phyloP scores from a whole-genome alignment of 2,113 vertebrate species.

The Anguilla rostrata region DNA sequence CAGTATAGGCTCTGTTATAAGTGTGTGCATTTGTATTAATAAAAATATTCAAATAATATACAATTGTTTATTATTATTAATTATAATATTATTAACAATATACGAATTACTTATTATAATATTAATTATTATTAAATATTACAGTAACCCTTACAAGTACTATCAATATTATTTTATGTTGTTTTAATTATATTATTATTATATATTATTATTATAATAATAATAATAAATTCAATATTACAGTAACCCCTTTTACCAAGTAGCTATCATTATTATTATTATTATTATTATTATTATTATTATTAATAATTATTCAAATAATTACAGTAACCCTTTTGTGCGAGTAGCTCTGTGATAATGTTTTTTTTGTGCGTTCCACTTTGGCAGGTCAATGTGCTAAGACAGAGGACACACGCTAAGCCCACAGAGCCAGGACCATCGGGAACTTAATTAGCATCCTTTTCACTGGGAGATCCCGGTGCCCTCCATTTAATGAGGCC shows the following conservation, averaged over 20 bases:
- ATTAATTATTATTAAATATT: too few relatives aligned
- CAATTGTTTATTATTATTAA: neutral
- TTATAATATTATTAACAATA: neutral
- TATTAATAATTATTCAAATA: neutral
- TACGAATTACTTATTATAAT: too few relatives aligned
- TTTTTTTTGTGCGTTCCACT: slow-evolving; percentile 55
- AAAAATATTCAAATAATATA: too few relatives aligned
- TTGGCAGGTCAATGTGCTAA: slow-evolving; percentile 65
- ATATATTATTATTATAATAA: neutral
- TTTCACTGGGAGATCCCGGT: slow-evolving; percentile 64
- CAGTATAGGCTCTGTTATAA: neutral
- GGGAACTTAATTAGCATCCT: slow-evolving; percentile 70
- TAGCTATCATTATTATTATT: too few relatives aligned
- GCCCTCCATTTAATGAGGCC: slow-evolving; percentile 64
- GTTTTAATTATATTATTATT: too few relatives aligned
- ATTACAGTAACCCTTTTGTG: slow-evolving; percentile 40
- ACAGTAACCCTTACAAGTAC: too few relatives aligned
- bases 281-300: too few relatives aligned
- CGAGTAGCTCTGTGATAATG: slow-evolving; percentile 61
- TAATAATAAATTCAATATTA: neutral
- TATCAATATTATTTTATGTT: too few relatives aligned
- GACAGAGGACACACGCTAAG: slow-evolving; percentile 60
- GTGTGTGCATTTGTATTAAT: neutral
- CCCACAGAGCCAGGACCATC: slow-evolving; percentile 69
- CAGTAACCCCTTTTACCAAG: slow-evolving; percentile 30